Evolutionary conservation across 2,888 invertebrate genomes (phyloP).

Genomic region (Itoplectis maculator): DNA sequence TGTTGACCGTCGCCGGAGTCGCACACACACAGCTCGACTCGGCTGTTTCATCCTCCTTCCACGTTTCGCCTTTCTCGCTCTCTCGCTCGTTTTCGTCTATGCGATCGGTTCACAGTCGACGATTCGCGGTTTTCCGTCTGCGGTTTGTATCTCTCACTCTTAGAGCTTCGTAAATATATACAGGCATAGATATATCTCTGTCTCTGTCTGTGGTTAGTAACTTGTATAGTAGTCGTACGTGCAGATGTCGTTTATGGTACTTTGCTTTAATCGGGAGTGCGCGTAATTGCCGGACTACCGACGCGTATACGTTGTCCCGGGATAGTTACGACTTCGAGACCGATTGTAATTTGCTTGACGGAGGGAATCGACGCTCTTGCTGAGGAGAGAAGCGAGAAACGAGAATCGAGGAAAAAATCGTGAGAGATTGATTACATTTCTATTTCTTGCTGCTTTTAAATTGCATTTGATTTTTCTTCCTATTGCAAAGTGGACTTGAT

Average conservation of each 20-base stretch:
- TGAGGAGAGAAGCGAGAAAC: background rate
- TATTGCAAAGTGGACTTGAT: too few species aligned
- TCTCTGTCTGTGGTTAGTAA: constrained; percentile 25
- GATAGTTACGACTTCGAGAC: constrained; percentile 17
- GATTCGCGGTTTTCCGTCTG: background rate
- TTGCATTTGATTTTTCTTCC: too few species aligned
- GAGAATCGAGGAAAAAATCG: background rate
- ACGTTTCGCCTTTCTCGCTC: background rate
- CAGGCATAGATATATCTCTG: background rate
- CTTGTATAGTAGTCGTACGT: background rate
- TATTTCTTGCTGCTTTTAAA: too few species aligned
- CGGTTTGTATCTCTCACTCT: constrained; percentile 10
- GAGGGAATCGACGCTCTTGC: background rate
- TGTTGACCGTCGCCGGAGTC: constrained; percentile 26
- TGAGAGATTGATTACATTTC: background rate
- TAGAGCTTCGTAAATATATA: too few species aligned
- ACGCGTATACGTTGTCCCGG: constrained; percentile 8
- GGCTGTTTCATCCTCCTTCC: constrained; percentile 39
- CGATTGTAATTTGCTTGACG: constrained; percentile 21
- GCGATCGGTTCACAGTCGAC: background rate
- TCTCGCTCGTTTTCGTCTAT: background rate
- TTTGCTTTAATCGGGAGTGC: constrained; percentile 33
- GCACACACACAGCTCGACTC: constrained; percentile 28
- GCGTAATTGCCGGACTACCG: constrained; percentile 29
- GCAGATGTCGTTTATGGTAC: background rate